These are phyloP conservation scores for Clanis bilineata DNA, from an alignment of 2,888 invertebrate genomes.

Conservation along the genomic window DNA sequence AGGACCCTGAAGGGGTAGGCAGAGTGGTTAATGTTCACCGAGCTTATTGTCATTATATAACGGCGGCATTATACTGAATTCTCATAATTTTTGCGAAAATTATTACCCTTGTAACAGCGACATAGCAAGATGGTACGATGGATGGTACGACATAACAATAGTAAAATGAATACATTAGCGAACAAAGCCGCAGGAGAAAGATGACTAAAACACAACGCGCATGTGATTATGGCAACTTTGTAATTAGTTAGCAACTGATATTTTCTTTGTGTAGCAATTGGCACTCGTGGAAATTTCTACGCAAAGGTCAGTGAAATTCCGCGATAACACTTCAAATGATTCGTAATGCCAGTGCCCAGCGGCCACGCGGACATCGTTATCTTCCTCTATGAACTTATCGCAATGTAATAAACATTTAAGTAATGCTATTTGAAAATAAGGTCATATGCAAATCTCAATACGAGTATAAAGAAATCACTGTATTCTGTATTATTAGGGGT, in stretches of 20 bases:
- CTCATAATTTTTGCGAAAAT: no score
- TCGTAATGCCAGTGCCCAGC: slow-evolving; percentile 27
- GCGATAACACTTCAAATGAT: slow-evolving; percentile 41
- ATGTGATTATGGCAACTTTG: background rate
- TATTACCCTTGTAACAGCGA: no score
- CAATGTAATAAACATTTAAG: slow-evolving; percentile 18
- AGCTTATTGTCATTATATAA: no score
- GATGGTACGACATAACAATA: no score
- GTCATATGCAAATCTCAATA: slow-evolving; percentile 9
- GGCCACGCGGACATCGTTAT: slow-evolving; percentile 31
- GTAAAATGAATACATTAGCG: background rate
- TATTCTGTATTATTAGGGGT: background rate
- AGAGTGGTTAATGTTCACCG: no score
- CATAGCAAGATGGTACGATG: no score
- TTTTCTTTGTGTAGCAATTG: slow-evolving; percentile 20
- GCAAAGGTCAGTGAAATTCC: slow-evolving; percentile 38
- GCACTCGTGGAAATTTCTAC: slow-evolving; percentile 44
- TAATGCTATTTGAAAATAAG: slow-evolving; percentile 9
- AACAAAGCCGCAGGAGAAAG: background rate
- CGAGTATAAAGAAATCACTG: background rate
- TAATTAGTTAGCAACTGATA: background rate
- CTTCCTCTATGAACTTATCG: slow-evolving; percentile 16
- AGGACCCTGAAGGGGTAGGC: no score
- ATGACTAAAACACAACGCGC: background rate
- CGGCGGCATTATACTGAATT: no score